Conservation (phyloP, 1,140 invertebrate genomes). For the Bacillus rossius region DNA sequence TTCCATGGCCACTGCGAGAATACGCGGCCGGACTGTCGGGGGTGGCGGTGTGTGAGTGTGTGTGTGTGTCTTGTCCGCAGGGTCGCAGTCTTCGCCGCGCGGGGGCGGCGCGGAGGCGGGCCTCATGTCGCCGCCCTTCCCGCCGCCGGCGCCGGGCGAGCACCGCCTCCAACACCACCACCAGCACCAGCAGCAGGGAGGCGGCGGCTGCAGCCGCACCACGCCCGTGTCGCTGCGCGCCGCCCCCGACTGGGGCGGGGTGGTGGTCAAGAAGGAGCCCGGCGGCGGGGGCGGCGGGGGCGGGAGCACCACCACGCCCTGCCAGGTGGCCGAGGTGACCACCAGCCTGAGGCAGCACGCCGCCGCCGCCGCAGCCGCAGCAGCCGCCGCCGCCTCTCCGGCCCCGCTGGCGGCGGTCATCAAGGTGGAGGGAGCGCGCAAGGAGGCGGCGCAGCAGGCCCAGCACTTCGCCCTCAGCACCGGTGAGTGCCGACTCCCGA, state of each 20-base stretch:
- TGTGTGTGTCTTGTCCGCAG: too few relatives aligned
- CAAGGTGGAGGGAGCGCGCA: slow-evolving; percentile 1
- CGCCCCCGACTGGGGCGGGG: background rate
- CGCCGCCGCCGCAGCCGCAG: background rate
- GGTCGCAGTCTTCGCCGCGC: slow-evolving; percentile 1
- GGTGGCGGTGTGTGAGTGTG: too few relatives aligned
- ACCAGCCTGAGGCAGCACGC: background rate
- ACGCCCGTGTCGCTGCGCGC: background rate
- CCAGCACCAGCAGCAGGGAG: background rate
- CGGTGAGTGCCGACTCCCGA: background rate
- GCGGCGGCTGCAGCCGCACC: background rate
- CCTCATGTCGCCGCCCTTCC: background rate
- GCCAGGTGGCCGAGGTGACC: slow-evolving; percentile 12
- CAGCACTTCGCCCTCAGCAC: background rate
- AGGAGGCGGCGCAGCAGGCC: background rate
- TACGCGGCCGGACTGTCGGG: too few relatives aligned
- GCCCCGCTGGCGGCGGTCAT: background rate
- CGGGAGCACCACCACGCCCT: background rate
- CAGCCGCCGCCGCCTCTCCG: background rate
- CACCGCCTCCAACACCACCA: too few relatives aligned
- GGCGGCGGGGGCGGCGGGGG: background rate
- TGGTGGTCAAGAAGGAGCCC: background rate
- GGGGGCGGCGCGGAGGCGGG: background rate
- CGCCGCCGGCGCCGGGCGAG: background rate
- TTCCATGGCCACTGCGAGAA: too few relatives aligned